Percentiles rank a stretch among this genome's conserved stretches.
These are phyloP conservation scores for Fistularia tabacaria DNA, from an alignment of 2,797 vertebrate species.

Conservation along the genomic window DNA sequence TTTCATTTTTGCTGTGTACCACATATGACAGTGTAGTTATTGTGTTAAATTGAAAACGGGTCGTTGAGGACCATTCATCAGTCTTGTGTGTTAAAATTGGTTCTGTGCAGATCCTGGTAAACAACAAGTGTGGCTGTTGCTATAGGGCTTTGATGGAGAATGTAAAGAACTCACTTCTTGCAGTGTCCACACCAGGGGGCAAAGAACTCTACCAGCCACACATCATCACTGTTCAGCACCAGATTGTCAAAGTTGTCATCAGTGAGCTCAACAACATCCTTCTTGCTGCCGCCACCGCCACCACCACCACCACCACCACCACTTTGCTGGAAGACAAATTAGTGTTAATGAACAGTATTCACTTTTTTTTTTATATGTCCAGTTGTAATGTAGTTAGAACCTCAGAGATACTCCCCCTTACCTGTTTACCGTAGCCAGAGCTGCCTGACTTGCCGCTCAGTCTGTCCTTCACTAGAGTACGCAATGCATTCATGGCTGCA, in stretches of 20 bases:
- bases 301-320: constrained; percentile 50
- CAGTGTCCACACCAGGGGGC: constrained; percentile 99
- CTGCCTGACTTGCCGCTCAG: constrained; percentile 81
- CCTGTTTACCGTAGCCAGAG: constrained; percentile 78
- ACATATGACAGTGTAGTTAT: no score
- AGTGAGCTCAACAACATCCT: constrained; percentile 89
- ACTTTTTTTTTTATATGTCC: background rate
- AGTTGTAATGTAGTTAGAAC: background rate
- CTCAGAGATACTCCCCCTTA: constrained; percentile 6
- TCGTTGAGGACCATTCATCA: no score
- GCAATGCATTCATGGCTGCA: constrained; percentile 79
- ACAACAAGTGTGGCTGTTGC: no score
- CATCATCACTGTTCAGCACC: constrained; percentile 79
- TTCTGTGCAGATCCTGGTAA: no score
- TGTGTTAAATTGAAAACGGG: no score
- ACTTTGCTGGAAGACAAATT: constrained; percentile 37
- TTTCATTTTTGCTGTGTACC: no score
- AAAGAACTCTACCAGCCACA: constrained; percentile 98
- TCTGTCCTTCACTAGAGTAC: constrained; percentile 85
- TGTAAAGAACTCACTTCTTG: constrained; percentile 84
- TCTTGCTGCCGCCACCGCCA: constrained; percentile 65
- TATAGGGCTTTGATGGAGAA: no score
- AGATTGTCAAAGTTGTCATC: constrained; percentile 90
- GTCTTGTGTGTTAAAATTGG: no score
- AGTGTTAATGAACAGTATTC: background rate